phyloP scores from a whole-genome alignment of 1,140 invertebrate genomes.

The Drosophila burlai region DNA sequence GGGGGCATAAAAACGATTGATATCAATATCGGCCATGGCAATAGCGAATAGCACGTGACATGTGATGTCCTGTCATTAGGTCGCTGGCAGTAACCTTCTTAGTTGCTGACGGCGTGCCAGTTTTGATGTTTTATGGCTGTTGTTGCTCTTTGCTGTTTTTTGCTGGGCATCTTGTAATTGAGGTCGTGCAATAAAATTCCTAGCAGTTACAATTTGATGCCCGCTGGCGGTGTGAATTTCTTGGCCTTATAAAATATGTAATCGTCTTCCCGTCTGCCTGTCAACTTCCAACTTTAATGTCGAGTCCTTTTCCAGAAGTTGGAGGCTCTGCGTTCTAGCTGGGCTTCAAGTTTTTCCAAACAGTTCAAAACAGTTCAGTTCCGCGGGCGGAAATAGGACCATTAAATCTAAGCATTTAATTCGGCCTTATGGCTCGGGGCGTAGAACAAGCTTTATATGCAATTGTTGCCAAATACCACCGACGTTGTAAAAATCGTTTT shows the following conservation, averaged over 20 bases:
- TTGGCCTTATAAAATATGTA: constrained; percentile 9
- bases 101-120: constrained; percentile 15
- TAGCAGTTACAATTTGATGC: constrained; percentile 53
- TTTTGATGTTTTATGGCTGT: constrained; percentile 51
- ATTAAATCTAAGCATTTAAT: constrained; percentile 65
- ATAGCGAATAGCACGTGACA: constrained; percentile 35
- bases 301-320: background rate
- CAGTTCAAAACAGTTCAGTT: constrained; percentile 13
- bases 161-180: constrained; percentile 55
- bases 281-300: constrained; percentile 5
- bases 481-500: constrained; percentile 75
- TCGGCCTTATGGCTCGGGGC: constrained; percentile 51
- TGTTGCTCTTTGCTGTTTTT: constrained; percentile 18
- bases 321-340: constrained; percentile 1
- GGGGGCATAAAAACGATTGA: constrained; percentile 75
- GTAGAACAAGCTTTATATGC: constrained; percentile 48
- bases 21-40: constrained; percentile 66
- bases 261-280: background rate
- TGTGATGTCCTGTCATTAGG: constrained; percentile 72
- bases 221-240: constrained; percentile 36
- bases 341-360: constrained; percentile 29
- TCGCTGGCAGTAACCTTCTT: constrained; percentile 24
- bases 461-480: constrained; percentile 59
- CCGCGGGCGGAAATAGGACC: constrained; percentile 11
- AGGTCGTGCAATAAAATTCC: constrained; percentile 61